Evolutionary conservation across 2,797 vertebrate species (phyloP).

Genomic region (Rallus crepitans): DNA sequence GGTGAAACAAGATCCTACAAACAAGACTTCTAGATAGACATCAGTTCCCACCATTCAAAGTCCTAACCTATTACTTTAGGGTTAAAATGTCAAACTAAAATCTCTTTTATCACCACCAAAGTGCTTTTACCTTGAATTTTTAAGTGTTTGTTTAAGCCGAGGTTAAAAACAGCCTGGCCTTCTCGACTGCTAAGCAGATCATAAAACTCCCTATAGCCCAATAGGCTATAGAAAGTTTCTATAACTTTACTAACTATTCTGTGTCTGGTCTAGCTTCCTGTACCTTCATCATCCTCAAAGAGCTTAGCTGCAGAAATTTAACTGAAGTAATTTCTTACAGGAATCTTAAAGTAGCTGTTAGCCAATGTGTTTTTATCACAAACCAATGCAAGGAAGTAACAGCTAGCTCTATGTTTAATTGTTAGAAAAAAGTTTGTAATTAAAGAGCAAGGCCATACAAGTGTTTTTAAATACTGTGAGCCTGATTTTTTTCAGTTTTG

Average conservation of each 20-base stretch:
- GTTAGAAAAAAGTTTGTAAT: neutral
- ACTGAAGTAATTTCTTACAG: neutral
- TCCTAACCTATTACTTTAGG: neutral
- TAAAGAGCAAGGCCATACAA: neutral
- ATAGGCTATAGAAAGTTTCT: neutral
- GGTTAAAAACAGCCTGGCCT: neutral
- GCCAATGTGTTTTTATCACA: neutral
- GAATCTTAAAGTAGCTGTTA: neutral
- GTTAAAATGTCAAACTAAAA: neutral
- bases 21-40: neutral
- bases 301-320: neutral
- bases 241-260: neutral
- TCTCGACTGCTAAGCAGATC: neutral
- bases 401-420: neutral
- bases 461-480: neutral
- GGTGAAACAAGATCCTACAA: neutral
- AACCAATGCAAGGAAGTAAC: neutral
- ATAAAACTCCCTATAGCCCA: neutral
- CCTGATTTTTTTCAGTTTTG: neutral
- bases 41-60: neutral
- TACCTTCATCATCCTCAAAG: neutral
- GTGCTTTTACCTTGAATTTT: constrained; percentile 7
- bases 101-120: neutral
- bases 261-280: neutral
- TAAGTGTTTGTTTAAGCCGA: constrained; percentile 5